phyloP scores from a whole-genome alignment of 2,113 vertebrate species.

The Amphilophus citrinellus region DNA sequence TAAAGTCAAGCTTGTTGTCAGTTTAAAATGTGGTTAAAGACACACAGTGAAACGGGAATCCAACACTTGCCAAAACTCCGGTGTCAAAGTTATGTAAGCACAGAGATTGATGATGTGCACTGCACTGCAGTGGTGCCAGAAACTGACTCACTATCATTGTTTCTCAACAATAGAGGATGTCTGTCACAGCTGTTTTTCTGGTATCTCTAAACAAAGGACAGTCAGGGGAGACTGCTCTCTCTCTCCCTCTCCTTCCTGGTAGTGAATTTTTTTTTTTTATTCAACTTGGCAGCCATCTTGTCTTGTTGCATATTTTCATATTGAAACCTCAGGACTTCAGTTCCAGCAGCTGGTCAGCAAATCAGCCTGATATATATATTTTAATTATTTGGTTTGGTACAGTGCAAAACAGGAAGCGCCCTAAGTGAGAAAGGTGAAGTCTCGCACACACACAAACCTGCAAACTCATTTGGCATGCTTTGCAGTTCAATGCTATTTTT shows the following conservation, averaged over 20 bases:
- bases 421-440: neutral
- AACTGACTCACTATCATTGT: slow-evolving; percentile 24
- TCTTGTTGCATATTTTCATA: slow-evolving; percentile 33
- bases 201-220: neutral
- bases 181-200: neutral
- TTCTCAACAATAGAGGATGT: neutral
- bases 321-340: neutral
- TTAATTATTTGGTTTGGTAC: neutral
- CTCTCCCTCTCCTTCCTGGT: slow-evolving; percentile 33
- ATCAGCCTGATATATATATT: too few relatives aligned
- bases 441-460: neutral
- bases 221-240: slow-evolving; percentile 42
- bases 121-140: slow-evolving; percentile 4
- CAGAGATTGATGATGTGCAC: slow-evolving; percentile 14
- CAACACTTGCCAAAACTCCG: neutral
- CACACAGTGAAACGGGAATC: neutral
- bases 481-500: slow-evolving; percentile 42
- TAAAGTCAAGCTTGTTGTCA: neutral
- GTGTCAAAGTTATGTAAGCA: slow-evolving; percentile 45
- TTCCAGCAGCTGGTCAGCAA: neutral
- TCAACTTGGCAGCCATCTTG: slow-evolving; percentile 63
- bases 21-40: neutral
- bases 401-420: neutral
- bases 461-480: slow-evolving; percentile 6
- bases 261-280: slow-evolving; percentile 70